phyloP scores from a whole-genome alignment of 2,888 invertebrate species.

The Pristionchus mayeri region DNA sequence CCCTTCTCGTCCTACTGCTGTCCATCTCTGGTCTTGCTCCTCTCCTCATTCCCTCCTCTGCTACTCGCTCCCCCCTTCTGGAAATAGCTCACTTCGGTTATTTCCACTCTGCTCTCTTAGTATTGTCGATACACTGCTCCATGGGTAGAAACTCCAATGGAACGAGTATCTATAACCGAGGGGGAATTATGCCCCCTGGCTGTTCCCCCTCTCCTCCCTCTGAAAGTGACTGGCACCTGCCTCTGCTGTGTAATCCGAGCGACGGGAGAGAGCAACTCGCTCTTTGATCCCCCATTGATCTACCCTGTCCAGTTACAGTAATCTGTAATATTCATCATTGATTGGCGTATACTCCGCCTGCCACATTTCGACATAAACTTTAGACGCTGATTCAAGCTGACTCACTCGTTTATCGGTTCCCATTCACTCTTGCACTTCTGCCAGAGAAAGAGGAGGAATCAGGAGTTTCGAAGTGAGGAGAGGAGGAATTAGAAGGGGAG shows the following conservation, averaged over 20 bases:
- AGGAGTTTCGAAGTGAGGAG: no score
- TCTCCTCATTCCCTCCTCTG: no score
- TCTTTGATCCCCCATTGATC: background rate
- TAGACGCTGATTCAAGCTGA: background rate
- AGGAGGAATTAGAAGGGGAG: no score
- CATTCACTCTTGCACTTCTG: background rate
- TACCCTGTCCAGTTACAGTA: no score
- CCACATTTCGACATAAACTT: slow-evolving; percentile 13
- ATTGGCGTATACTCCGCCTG: background rate
- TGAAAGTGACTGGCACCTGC: slow-evolving; percentile 27
- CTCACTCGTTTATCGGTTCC: slow-evolving; percentile 2
- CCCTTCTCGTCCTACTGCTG: background rate
- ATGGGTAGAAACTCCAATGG: no score
- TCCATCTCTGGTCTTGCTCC: background rate
- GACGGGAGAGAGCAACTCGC: background rate
- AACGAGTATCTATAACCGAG: no score
- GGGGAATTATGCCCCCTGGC: no score
- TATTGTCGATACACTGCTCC: no score
- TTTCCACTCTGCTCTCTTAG: no score
- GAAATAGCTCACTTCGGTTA: background rate
- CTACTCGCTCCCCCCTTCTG: background rate
- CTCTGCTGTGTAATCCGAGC: background rate
- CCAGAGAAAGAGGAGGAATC: no score
- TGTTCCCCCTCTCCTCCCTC: slow-evolving; percentile 1
- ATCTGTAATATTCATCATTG: background rate